A percentile compares a stretch with the other conserved stretches of the same genome.
These are phyloP conservation scores for Saccostrea cuccullata DNA, from an alignment of 1,140 invertebrate genomes.

Conservation along the genomic window DNA sequence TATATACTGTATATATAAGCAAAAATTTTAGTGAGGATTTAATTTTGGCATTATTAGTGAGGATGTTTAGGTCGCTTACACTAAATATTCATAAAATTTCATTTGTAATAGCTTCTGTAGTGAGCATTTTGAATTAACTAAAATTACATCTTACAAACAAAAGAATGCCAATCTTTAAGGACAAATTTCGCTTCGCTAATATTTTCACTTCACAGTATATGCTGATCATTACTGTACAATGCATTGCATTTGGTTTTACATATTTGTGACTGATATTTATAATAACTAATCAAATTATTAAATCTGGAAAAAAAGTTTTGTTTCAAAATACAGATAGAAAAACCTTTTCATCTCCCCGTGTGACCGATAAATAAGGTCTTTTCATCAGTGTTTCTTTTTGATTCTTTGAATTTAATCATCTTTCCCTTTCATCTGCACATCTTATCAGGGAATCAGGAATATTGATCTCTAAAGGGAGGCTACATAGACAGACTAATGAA, in stretches of 20 bases:
- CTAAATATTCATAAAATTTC: no score
- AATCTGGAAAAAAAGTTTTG: no score
- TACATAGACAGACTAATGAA: not conserved
- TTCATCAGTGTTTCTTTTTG: not conserved
- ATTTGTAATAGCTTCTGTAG: no score
- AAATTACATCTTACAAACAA: no score
- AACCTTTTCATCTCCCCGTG: not conserved
- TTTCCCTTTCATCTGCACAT: constrained; percentile 6
- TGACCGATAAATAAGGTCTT: not conserved
- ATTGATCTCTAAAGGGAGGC: not conserved
- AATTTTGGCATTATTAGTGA: not conserved
- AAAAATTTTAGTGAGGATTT: not conserved
- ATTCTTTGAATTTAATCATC: constrained; percentile 10
- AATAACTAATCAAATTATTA: no score
- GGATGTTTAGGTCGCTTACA: no score
- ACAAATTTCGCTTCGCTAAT: no score
- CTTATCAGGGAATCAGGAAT: not conserved
- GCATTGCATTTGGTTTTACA: no score
- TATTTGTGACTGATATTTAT: no score
- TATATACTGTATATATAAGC: not conserved
- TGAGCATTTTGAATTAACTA: not conserved
- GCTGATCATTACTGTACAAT: no score
- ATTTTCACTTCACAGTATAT: no score
- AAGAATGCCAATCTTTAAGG: no score
- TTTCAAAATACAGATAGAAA: not conserved